A percentile compares a stretch with the other conserved stretches of the same genome.
Conservation (phyloP, 2,113 vertebrate species). For the Anarhynchus alexandrinus region DNA sequence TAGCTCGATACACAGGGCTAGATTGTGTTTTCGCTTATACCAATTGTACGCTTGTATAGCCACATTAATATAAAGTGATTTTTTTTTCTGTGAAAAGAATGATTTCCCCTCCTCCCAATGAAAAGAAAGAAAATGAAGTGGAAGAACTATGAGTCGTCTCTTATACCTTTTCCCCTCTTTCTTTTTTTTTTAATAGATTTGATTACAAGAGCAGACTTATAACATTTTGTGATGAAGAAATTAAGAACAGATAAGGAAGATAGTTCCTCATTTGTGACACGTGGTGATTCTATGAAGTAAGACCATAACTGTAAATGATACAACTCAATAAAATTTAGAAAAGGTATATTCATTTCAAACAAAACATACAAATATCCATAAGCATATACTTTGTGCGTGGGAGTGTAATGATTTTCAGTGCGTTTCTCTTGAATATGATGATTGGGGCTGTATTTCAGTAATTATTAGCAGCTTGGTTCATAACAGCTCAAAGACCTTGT, state of each 20-base stretch:
- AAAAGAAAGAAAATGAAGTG: background rate
- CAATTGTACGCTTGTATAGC: background rate
- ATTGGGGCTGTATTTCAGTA: background rate
- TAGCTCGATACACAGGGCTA: background rate
- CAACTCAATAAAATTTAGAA: background rate
- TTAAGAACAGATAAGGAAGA: background rate
- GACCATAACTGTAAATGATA: background rate
- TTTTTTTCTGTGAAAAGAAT: background rate
- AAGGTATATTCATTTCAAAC: background rate
- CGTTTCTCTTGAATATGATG: background rate
- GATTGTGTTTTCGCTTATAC: background rate
- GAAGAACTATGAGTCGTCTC: background rate
- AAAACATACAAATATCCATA: background rate
- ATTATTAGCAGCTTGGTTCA: background rate
- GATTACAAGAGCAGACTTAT: background rate
- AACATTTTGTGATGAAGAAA: background rate
- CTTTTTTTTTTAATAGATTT: background rate
- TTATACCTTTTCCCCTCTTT: background rate
- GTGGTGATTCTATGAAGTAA: background rate
- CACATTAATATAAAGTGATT: background rate
- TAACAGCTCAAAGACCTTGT: background rate
- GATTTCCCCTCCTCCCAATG: background rate
- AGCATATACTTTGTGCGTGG: background rate
- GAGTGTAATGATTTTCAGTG: background rate
- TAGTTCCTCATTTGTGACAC: background rate